Base-by-base conservation (phyloP, 2,797 vertebrate species). In the Rhadinocentrus ornatus region DNA sequence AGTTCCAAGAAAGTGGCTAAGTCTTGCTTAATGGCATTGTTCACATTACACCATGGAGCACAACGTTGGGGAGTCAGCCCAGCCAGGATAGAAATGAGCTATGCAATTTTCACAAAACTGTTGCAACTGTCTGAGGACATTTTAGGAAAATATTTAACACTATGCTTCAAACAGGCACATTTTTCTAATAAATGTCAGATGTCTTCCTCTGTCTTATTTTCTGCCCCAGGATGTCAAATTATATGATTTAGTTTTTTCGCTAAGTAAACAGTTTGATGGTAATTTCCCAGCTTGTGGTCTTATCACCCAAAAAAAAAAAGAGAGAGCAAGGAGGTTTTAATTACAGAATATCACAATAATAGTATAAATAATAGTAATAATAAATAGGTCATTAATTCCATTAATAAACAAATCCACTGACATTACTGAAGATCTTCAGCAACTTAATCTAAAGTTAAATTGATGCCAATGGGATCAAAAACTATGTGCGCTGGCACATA, bases 1-100 rank as follows among this genome's bases (percentile, higher is more conserved):
- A 72, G 78, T 92, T 92, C 91, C 88, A 91, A 90, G 89, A 91
- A 92, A 89, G 84, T 80, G 83, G 84, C 84, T 82, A 76, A 88
- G 78, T 90, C 83, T 81, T 71, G 81, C 82, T 83, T 86, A 90
- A 89, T 84, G 83, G 78, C 82, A 89, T 88, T 90, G 86, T 89
- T 86, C 86, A 89, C 73, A 78, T 89, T 86, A 78, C 82, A 86
- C 82, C 59, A 67, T 39, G 54, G 77, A 85, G 81, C 82, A 46
- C 29, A 75, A 83, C 64, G 37, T 78, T 67, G 69, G 57, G 71
- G 78, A 85, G 59, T 70, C 67, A 60, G 75, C 69, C 50, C 58
- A 68, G 81, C 70, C 73, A 12, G 52, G 37, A 64, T 73, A 69
- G 73, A 75, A 85, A 44, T 0, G 54, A 82, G 75, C 73, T 78